These are phyloP conservation scores for Lepidurus packardi DNA, from an alignment of 1,140 invertebrate genomes.

Conservation along the genomic window DNA sequence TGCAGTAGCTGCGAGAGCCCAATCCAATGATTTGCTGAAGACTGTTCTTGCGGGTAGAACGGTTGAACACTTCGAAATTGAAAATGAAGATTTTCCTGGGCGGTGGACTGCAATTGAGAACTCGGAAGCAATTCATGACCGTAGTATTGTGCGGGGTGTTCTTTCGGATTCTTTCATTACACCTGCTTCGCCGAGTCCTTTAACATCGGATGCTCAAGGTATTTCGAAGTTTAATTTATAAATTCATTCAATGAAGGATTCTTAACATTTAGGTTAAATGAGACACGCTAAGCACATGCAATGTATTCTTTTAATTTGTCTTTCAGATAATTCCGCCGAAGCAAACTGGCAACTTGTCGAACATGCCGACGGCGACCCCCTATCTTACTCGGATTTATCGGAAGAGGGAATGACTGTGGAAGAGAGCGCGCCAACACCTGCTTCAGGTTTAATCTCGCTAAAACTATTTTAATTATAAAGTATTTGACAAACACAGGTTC, in stretches of 20 bases:
- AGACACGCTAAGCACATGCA: background rate
- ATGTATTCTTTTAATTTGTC: conserved; percentile 7
- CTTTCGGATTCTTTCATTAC: background rate
- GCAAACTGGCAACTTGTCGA: background rate
- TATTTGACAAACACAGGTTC: background rate
- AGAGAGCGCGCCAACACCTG: background rate
- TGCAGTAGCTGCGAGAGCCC: conserved; percentile 2
- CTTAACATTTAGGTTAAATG: background rate
- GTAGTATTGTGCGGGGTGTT: background rate
- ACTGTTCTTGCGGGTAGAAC: background rate
- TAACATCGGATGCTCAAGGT: background rate
- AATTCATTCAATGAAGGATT: conserved; percentile 7
- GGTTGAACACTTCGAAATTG: conserved; percentile 5
- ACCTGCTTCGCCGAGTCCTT: conserved; percentile 3
- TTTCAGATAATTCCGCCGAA: conserved; percentile 5
- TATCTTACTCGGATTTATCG: background rate
- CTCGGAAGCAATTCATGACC: background rate
- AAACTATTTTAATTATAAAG: conserved; percentile 8
- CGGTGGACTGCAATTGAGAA: conserved; percentile 4
- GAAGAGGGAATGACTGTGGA: background rate
- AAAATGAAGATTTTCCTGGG: background rate
- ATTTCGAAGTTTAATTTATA: background rate
- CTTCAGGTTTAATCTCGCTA: background rate
- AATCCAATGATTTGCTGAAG: conserved; percentile 6
- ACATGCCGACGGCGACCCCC: background rate